These are phyloP conservation scores for Ctenosaura bakeri DNA, from an alignment of 2,797 vertebrate species.

Conservation along the genomic window DNA sequence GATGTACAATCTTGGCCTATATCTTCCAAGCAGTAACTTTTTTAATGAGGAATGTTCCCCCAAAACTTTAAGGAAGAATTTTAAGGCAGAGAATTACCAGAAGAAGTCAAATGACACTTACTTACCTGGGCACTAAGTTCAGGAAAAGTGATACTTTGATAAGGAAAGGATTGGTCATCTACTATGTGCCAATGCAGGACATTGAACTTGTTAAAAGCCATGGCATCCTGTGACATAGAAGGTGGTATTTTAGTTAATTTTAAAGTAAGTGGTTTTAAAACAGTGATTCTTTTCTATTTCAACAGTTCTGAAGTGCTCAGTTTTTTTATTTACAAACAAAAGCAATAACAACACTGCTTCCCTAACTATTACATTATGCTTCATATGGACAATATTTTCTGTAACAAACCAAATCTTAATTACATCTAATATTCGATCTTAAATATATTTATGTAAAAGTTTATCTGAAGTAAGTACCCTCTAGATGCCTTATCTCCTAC, in stretches of 20 bases:
- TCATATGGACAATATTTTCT: neutral
- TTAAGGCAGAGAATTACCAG: neutral
- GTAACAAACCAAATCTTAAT: neutral
- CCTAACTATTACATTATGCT: neutral
- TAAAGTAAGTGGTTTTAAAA: neutral
- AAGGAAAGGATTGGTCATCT: conserved; percentile 94
- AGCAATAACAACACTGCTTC: neutral
- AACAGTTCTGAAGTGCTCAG: neutral
- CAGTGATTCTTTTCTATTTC: neutral
- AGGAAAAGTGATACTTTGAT: conserved; percentile 89
- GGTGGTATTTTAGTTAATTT: conserved; percentile 36
- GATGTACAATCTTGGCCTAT: neutral
- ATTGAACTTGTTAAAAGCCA: conserved; percentile 98
- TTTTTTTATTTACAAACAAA: neutral
- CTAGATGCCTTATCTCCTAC: neutral
- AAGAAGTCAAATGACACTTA: conserved; percentile 27
- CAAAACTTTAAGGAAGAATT: neutral
- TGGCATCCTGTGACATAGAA: conserved; percentile 87
- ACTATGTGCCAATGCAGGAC: conserved; percentile 99
- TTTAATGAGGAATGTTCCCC: too few relatives aligned
- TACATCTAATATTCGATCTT: neutral
- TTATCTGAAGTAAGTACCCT: neutral
- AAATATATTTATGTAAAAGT: neutral
- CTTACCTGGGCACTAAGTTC: conserved; percentile 90
- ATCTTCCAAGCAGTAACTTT: neutral